phyloP scores from a whole-genome alignment of 2,888 invertebrate genomes.

The Thecophora atra region DNA sequence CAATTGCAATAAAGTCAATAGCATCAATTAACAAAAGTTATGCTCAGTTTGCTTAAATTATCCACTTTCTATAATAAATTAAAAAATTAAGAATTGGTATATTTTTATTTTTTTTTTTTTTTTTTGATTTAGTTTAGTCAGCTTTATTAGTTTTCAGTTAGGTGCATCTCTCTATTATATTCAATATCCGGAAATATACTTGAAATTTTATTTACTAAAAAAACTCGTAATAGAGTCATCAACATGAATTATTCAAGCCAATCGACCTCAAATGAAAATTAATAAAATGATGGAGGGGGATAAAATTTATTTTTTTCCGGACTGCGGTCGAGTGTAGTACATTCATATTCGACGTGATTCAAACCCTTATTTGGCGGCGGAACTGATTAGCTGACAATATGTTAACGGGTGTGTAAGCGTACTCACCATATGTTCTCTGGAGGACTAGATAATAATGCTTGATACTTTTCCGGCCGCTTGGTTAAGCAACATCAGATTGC shows the following conservation, averaged over 20 bases:
- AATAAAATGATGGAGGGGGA: not conserved
- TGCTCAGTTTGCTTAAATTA: too few species aligned
- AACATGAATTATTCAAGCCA: conserved; percentile 15
- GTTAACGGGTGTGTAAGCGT: conserved; percentile 49
- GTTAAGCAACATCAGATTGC: conserved; percentile 29
- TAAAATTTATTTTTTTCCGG: conserved; percentile 10
- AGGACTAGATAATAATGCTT: conserved; percentile 30
- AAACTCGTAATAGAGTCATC: not conserved
- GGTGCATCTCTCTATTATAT: too few species aligned
- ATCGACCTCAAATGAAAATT: conserved; percentile 27
- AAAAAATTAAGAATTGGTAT: too few species aligned
- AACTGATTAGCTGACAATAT: conserved; percentile 65
- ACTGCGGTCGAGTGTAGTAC: not conserved
- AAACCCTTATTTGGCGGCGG: conserved; percentile 59
- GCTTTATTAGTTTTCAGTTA: too few species aligned
- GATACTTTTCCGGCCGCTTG: conserved; percentile 26
- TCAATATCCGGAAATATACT: not conserved
- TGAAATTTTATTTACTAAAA: not conserved
- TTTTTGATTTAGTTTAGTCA: too few species aligned
- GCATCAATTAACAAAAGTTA: too few species aligned
- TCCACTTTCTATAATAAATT: too few species aligned
- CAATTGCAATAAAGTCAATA: too few species aligned
- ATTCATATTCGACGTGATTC: conserved; percentile 46
- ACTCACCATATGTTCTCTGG: conserved; percentile 29
- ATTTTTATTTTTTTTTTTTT: too few species aligned